These are phyloP conservation scores for Myotis vivesi DNA, from an alignment of 2,797 vertebrate species.

Conservation along the genomic window DNA sequence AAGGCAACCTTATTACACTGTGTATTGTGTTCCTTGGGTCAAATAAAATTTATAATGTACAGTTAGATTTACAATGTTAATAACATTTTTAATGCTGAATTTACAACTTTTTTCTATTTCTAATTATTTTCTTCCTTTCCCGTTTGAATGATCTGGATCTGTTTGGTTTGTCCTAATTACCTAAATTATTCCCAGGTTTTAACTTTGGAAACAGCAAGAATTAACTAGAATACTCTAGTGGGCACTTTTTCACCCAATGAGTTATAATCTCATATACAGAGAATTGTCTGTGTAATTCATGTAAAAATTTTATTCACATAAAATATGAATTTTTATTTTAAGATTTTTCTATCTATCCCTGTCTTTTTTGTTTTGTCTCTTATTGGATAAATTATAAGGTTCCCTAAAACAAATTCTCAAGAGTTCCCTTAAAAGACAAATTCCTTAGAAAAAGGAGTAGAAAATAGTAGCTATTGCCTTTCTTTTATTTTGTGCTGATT, in stretches of 20 bases:
- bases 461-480: background rate
- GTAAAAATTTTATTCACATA: background rate
- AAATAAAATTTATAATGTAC: constrained; percentile 43
- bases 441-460: constrained; percentile 25
- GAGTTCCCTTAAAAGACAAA: constrained; percentile 17
- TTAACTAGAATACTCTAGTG: background rate
- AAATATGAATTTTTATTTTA: constrained; percentile 45
- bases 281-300: background rate
- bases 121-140: constrained; percentile 35
- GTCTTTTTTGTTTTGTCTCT: background rate
- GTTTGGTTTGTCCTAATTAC: constrained; percentile 16
- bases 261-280: constrained; percentile 29
- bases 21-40: constrained; percentile 41
- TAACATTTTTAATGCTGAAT: constrained; percentile 7
- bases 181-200: constrained; percentile 11
- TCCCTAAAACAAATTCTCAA: constrained; percentile 26
- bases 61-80: background rate
- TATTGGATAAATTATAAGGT: constrained; percentile 4
- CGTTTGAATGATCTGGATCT: background rate
- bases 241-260: constrained; percentile 24
- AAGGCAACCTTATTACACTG: background rate
- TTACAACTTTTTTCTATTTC: background rate
- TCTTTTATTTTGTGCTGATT: constrained; percentile 42
- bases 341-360: background rate
- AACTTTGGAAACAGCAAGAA: constrained; percentile 38